A percentile compares a stretch with the other conserved stretches of the same genome.
These are phyloP conservation scores for Altica lythri DNA, from an alignment of 2,888 invertebrate genomes.

Conservation along the genomic window DNA sequence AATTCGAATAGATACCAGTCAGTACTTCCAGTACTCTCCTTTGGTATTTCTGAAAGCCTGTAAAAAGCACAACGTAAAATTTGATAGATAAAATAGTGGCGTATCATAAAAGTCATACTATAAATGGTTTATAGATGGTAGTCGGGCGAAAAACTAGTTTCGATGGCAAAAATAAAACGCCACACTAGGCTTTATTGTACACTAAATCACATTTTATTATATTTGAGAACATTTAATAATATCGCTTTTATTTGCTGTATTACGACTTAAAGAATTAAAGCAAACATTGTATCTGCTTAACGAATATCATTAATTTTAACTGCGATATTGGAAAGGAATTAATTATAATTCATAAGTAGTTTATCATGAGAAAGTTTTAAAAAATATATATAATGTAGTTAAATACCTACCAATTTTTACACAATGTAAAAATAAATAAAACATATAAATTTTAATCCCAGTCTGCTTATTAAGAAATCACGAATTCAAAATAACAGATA, in stretches of 20 bases:
- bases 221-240: slow-evolving; percentile 37
- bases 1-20: neutral
- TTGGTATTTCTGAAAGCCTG: slow-evolving; percentile 16
- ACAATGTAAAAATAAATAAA: no score
- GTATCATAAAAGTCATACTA: slow-evolving; percentile 38
- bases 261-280: slow-evolving; percentile 29
- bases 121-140: slow-evolving; percentile 36
- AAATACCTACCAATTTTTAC: no score
- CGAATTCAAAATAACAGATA: no score
- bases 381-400: no score
- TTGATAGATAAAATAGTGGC: slow-evolving; percentile 36
- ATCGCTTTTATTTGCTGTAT: slow-evolving; percentile 30
- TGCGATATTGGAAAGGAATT: slow-evolving; percentile 11
- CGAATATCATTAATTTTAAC: slow-evolving; percentile 28
- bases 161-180: slow-evolving; percentile 31
- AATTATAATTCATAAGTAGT: slow-evolving; percentile 7
- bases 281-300: slow-evolving; percentile 29
- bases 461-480: no score
- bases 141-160: slow-evolving; percentile 35
- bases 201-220: slow-evolving; percentile 41
- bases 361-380: slow-evolving; percentile 16
- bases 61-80: slow-evolving; percentile 31
- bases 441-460: no score
- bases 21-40: neutral
- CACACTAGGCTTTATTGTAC: slow-evolving; percentile 37